Conservation (phyloP, 2,113 vertebrate species). For the Pteruthius melanotis region DNA sequence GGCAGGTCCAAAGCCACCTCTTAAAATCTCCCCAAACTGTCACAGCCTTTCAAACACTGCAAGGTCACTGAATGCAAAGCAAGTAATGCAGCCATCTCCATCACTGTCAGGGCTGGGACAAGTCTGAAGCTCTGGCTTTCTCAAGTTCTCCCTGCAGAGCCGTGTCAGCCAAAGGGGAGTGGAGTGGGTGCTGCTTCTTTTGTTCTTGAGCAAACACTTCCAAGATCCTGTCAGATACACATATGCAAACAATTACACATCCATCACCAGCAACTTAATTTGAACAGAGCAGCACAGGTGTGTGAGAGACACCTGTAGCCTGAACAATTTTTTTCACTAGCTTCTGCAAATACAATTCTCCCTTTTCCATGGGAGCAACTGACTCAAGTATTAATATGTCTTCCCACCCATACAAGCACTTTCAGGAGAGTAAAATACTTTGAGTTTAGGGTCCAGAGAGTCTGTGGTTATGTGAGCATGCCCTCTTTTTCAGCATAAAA, state of each 20-base stretch:
- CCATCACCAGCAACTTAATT: slow-evolving; percentile 32
- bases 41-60: background rate
- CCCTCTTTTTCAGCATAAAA: background rate
- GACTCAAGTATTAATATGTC: background rate
- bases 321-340: background rate
- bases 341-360: background rate
- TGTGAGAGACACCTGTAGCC: slow-evolving; percentile 8
- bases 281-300: background rate
- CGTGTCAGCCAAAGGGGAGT: background rate
- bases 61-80: background rate
- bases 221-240: background rate
- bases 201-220: slow-evolving; percentile 10
- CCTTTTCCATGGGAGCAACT: background rate
- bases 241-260: background rate
- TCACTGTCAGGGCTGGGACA: background rate
- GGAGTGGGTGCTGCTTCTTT: slow-evolving; percentile 14
- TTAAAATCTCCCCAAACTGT: background rate
- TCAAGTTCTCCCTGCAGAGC: background rate
- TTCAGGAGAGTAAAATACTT: background rate
- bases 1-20: background rate
- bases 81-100: background rate
- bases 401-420: background rate
- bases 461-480: background rate
- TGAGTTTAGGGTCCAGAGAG: background rate
- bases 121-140: background rate